These are phyloP conservation scores for Siderastrea siderea DNA, from an alignment of 92 coral and sea anemone species.

Conservation along the genomic window DNA sequence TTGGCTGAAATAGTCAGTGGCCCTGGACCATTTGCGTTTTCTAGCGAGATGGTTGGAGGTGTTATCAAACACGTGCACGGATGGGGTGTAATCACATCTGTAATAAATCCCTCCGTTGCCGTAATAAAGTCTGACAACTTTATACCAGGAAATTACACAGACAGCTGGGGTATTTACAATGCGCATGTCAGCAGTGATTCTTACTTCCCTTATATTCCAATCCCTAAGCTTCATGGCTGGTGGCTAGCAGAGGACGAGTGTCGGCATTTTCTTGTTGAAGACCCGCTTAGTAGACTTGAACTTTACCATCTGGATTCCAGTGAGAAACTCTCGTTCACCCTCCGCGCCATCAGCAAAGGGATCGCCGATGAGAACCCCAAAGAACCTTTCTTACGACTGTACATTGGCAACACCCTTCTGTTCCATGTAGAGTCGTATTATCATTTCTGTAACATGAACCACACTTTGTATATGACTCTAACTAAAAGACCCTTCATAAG, in stretches of 20 bases:
- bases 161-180: constrained; percentile 72
- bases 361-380: constrained; percentile 26
- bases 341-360: constrained; percentile 69
- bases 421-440: constrained; percentile 65
- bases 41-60: constrained; percentile 51
- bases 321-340: constrained; percentile 76
- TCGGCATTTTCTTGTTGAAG: constrained; percentile 75
- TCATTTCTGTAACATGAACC: constrained; percentile 60
- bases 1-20: constrained; percentile 19
- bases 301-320: constrained; percentile 88
- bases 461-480: constrained; percentile 65
- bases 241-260: constrained; percentile 93
- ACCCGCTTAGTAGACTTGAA: constrained; percentile 45
- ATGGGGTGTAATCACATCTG: constrained; percentile 57
- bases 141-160: constrained; percentile 56
- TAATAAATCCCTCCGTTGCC: constrained; percentile 21
- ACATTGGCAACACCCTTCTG: constrained; percentile 82
- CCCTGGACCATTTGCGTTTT: constrained; percentile 38
- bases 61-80: constrained; percentile 47
- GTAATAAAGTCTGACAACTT: constrained; percentile 22
- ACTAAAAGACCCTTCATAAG: constrained; percentile 80
- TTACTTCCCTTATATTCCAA: constrained; percentile 25
- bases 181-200: constrained; percentile 28
- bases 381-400: constrained; percentile 56
- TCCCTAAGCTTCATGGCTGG: constrained; percentile 72